Evolutionary conservation across 2,113 vertebrate species (phyloP).

Genomic region (Gobius niger): DNA sequence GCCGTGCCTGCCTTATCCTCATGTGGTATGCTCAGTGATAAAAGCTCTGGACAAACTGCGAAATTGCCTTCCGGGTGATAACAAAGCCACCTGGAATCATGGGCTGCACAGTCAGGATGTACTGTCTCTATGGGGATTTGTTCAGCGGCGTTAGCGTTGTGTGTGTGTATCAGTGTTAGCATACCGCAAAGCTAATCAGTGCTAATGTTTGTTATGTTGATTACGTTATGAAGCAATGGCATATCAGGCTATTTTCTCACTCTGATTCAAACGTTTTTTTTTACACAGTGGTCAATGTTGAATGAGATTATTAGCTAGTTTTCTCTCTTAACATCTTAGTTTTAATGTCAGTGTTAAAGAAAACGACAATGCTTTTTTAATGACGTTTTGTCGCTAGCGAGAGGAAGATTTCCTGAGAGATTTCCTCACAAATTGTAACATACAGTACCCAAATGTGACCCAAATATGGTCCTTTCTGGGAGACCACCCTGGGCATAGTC

Average conservation of each 20-base stretch:
- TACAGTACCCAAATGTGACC: too few relatives aligned
- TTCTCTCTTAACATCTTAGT: too few relatives aligned
- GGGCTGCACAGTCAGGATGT: neutral
- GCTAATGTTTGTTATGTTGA: neutral
- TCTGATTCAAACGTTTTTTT: neutral
- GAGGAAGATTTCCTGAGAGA: too few relatives aligned
- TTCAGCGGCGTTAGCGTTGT: neutral
- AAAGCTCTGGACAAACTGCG: constrained; percentile 31
- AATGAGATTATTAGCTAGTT: too few relatives aligned
- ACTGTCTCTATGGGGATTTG: neutral
- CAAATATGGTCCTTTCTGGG: too few relatives aligned
- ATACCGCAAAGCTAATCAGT: neutral
- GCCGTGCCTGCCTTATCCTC: constrained; percentile 31
- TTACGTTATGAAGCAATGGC: neutral
- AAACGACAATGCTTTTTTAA: too few relatives aligned
- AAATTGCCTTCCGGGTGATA: constrained; percentile 32
- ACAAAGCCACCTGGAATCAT: constrained; percentile 8
- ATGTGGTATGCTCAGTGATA: constrained; percentile 34
- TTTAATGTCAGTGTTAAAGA: too few relatives aligned
- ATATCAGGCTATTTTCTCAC: too few relatives aligned
- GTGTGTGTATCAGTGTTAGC: neutral
- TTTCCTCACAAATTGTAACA: too few relatives aligned
- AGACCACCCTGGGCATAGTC: too few relatives aligned
- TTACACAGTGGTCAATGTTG: neutral
- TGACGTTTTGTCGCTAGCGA: too few relatives aligned